Evolutionary conservation across 2,888 invertebrate species (phyloP).

Genomic region (Spicauda simplicius): DNA sequence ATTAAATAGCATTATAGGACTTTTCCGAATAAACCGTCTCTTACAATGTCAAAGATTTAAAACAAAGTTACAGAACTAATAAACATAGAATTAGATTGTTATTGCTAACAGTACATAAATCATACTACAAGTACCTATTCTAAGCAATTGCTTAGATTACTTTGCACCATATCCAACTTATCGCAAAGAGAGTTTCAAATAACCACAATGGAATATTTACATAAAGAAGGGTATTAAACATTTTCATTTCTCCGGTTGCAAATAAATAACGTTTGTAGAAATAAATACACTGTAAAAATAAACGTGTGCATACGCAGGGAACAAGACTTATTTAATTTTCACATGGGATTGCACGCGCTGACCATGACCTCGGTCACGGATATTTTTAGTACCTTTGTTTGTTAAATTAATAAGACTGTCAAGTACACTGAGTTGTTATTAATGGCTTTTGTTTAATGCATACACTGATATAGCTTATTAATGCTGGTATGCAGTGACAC

Average conservation of each 20-base stretch:
- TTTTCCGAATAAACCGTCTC: no score
- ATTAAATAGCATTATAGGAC: no score
- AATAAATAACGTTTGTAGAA: slow-evolving; percentile 23
- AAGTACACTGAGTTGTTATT: slow-evolving; percentile 32
- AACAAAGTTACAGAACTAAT: no score
- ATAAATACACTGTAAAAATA: slow-evolving; percentile 22
- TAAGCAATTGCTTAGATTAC: neutral
- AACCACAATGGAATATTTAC: slow-evolving; percentile 36
- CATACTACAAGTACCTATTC: no score
- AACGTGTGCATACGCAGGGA: slow-evolving; percentile 18
- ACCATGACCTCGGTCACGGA: slow-evolving; percentile 44
- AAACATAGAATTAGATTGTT: no score
- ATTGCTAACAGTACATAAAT: no score
- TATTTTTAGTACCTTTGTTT: slow-evolving; percentile 41
- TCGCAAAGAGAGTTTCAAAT: slow-evolving; percentile 4
- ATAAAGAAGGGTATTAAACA: slow-evolving; percentile 25
- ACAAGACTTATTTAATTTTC: slow-evolving; percentile 37
- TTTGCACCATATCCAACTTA: neutral
- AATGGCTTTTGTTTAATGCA: slow-evolving; percentile 33
- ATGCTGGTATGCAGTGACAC: slow-evolving; percentile 7
- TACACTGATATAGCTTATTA: slow-evolving; percentile 15
- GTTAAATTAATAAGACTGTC: slow-evolving; percentile 38
- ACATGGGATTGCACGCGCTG: slow-evolving; percentile 40
- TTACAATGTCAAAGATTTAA: no score
- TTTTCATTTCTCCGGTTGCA: slow-evolving; percentile 34